Evolutionary conservation across 2,113 vertebrate species (phyloP).

Genomic region (Eira barbara): DNA sequence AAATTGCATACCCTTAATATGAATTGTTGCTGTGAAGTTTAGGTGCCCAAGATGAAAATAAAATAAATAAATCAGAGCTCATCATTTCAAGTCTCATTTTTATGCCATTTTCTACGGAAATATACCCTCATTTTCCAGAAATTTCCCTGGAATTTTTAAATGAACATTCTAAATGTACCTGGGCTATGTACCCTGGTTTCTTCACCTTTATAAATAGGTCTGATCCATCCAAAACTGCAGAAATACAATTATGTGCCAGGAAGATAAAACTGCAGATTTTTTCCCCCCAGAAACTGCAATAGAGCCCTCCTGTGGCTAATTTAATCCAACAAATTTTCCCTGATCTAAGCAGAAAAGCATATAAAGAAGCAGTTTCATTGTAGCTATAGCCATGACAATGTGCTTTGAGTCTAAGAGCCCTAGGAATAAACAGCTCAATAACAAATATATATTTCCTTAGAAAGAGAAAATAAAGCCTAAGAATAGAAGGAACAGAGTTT

Average conservation of each 20-base stretch:
- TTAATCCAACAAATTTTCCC: constrained; percentile 1
- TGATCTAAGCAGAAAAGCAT: constrained; percentile 29
- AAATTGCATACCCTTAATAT: not conserved
- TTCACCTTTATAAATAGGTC: not conserved
- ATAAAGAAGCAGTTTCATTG: not conserved
- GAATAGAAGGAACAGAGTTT: not conserved
- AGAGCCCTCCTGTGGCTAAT: constrained; percentile 42
- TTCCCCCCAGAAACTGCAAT: not conserved
- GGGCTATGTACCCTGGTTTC: not conserved
- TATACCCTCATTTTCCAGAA: not conserved
- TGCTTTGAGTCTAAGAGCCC: not conserved
- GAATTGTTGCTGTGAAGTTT: not conserved
- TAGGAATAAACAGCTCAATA: not conserved
- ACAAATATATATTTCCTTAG: not conserved
- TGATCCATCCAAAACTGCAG: not conserved
- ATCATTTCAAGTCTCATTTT: constrained; percentile 21
- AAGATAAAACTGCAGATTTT: not conserved
- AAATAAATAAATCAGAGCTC: not conserved
- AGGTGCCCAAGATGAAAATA: not conserved
- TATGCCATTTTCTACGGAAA: not conserved
- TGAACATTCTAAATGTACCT: not conserved
- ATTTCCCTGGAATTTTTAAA: not conserved
- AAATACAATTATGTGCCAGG: not conserved
- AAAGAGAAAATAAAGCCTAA: constrained; percentile 3
- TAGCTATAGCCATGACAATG: not conserved